phyloP scores from a whole-genome alignment of 2,888 invertebrate genomes.

The Campoplex capitator region DNA sequence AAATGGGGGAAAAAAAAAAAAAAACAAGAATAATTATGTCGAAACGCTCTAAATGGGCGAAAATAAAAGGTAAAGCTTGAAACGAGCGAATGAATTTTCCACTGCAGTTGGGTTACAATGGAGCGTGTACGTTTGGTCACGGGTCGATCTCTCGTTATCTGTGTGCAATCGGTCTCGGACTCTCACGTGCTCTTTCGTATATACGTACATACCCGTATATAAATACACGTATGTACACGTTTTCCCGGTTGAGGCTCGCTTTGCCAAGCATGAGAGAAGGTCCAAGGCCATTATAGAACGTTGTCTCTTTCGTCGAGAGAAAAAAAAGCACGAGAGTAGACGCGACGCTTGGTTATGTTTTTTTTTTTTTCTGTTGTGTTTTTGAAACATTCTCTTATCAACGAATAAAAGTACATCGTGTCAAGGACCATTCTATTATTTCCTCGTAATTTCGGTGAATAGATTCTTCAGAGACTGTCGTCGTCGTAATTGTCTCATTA shows the following conservation, averaged over 20 bases:
- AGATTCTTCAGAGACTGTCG: not conserved
- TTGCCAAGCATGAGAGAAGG: conserved; percentile 62
- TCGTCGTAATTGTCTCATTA: not conserved
- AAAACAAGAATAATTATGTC: not conserved
- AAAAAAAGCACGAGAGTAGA: conserved; percentile 7
- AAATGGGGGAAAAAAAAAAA: not conserved
- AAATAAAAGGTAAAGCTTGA: conserved; percentile 2
- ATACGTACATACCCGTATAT: conserved; percentile 1
- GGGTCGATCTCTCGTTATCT: conserved; percentile 40
- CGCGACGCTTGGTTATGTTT: not conserved
- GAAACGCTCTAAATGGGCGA: not conserved
- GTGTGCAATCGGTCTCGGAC: conserved; percentile 27
- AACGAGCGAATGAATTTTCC: conserved; percentile 57
- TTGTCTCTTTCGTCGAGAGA: conserved; percentile 58
- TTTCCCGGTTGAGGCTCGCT: conserved; percentile 37
- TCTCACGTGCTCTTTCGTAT: conserved; percentile 27
- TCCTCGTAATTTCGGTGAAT: not conserved
- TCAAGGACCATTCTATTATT: conserved; percentile 1
- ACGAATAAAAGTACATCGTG: not conserved
- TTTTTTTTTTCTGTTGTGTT: not conserved
- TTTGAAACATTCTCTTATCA: not conserved
- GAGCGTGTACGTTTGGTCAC: conserved; percentile 28
- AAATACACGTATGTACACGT: conserved; percentile 2
- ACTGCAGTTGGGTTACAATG: conserved; percentile 51
- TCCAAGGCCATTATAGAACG: conserved; percentile 64